Evolutionary conservation across 2,888 invertebrate genomes (phyloP).

Genomic region (Himalopsyche tibetana): DNA sequence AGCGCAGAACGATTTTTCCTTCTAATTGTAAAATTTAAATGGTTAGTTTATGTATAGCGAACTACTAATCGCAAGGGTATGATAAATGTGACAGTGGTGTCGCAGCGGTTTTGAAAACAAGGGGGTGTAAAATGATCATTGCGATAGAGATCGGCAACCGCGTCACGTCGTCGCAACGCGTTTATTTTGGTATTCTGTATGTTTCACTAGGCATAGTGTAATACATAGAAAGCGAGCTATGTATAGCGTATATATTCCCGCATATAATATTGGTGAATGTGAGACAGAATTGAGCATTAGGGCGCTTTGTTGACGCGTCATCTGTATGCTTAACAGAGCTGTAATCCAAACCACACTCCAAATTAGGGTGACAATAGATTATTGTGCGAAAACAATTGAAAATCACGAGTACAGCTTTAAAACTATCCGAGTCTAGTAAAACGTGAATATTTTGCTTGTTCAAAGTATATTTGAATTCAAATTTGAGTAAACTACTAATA

Average conservation of each 20-base stretch:
- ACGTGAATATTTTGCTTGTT: too few relatives aligned
- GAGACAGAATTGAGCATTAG: slow-evolving; percentile 7
- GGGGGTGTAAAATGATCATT: slow-evolving; percentile 11
- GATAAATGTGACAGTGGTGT: neutral
- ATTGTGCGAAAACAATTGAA: too few relatives aligned
- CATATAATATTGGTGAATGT: neutral
- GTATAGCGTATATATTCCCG: neutral
- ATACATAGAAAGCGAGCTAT: neutral
- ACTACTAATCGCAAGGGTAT: neutral
- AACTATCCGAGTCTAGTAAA: too few relatives aligned
- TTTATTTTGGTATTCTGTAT: slow-evolving; percentile 8
- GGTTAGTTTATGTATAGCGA: too few relatives aligned
- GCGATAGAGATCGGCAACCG: slow-evolving; percentile 38
- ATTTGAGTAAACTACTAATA: too few relatives aligned
- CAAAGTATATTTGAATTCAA: too few relatives aligned
- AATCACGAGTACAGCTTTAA: too few relatives aligned
- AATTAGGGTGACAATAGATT: neutral
- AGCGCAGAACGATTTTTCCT: too few relatives aligned
- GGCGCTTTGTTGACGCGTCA: slow-evolving; percentile 34
- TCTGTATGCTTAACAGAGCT: slow-evolving; percentile 5
- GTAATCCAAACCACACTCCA: slow-evolving; percentile 29
- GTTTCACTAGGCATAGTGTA: neutral
- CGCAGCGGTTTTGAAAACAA: slow-evolving; percentile 8
- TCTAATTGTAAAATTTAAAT: too few relatives aligned
- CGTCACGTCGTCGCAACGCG: slow-evolving; percentile 34